These are phyloP conservation scores for Austrofundulus limnaeus DNA, from an alignment of 2,113 vertebrate genomes.

Conservation along the genomic window DNA sequence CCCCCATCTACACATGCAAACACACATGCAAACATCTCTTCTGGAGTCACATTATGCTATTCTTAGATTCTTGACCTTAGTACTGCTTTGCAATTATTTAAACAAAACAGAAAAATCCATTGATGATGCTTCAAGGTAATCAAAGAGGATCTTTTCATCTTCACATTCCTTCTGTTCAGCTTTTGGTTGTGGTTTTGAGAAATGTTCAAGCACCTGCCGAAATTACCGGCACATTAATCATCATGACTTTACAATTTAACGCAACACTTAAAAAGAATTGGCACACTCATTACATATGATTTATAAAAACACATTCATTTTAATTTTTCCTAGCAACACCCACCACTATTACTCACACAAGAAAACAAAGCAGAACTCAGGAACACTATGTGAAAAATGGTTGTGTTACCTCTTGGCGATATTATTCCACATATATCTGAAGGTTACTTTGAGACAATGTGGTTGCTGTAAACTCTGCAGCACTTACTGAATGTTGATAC, in stretches of 20 bases:
- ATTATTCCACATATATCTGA: conserved; percentile 21
- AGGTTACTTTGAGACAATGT: conserved; percentile 31
- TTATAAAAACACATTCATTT: conserved; percentile 45
- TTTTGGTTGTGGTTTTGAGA: conserved; percentile 49
- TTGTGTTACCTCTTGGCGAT: conserved; percentile 29
- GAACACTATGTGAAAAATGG: conserved; percentile 5
- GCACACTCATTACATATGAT: conserved; percentile 21
- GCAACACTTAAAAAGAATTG: conserved; percentile 38
- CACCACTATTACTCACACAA: conserved; percentile 10
- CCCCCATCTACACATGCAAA: conserved; percentile 8
- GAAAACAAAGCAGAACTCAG: not conserved
- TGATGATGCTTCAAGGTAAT: conserved; percentile 45
- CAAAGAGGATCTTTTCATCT: conserved; percentile 45
- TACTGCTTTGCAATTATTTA: conserved; percentile 35
- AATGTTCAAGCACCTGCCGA: conserved; percentile 49
- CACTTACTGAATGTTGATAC: conserved; percentile 49
- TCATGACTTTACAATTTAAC: conserved; percentile 42
- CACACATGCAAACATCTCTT: conserved; percentile 10
- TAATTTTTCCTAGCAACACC: conserved; percentile 23
- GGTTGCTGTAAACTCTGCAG: conserved; percentile 45
- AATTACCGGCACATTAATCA: conserved; percentile 54
- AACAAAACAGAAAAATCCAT: conserved; percentile 41
- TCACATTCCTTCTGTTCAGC: conserved; percentile 39
- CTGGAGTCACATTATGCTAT: conserved; percentile 10
- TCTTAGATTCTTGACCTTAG: conserved; percentile 53